These are phyloP conservation scores for Galeruca laticollis DNA, from an alignment of 2,888 invertebrate genomes.

Conservation along the genomic window DNA sequence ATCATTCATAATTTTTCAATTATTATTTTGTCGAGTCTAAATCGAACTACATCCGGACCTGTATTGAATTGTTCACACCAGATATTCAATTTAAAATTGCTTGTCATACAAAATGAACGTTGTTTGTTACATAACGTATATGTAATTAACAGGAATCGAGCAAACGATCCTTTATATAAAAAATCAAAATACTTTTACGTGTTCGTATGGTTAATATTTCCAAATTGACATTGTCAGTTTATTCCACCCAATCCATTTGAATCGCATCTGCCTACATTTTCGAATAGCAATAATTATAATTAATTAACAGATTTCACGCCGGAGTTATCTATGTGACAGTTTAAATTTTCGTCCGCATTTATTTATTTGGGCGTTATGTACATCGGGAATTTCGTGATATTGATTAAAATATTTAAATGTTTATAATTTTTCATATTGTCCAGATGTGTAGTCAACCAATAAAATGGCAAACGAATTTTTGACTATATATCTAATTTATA, in stretches of 20 bases:
- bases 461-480: no score
- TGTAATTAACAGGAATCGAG: slow-evolving; percentile 24
- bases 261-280: slow-evolving; percentile 6
- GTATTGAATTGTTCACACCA: no score
- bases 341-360: slow-evolving; percentile 1
- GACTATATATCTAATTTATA: no score
- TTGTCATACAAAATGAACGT: slow-evolving; percentile 17
- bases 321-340: slow-evolving; percentile 14
- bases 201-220: slow-evolving; percentile 3
- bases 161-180: slow-evolving; percentile 5
- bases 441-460: no score
- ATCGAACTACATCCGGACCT: no score
- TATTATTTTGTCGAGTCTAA: no score
- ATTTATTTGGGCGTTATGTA: neutral
- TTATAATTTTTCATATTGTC: no score
- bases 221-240: slow-evolving; percentile 21
- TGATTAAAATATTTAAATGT: no score
- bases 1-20: no score
- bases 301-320: slow-evolving; percentile 11
- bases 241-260: slow-evolving; percentile 16
- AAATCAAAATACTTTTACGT: slow-evolving; percentile 6
- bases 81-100: neutral
- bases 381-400: no score
- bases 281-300: slow-evolving; percentile 15
- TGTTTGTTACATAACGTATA: slow-evolving; percentile 25